phyloP scores from a whole-genome alignment of 2,888 invertebrate genomes.

The Eristalis tenax region DNA sequence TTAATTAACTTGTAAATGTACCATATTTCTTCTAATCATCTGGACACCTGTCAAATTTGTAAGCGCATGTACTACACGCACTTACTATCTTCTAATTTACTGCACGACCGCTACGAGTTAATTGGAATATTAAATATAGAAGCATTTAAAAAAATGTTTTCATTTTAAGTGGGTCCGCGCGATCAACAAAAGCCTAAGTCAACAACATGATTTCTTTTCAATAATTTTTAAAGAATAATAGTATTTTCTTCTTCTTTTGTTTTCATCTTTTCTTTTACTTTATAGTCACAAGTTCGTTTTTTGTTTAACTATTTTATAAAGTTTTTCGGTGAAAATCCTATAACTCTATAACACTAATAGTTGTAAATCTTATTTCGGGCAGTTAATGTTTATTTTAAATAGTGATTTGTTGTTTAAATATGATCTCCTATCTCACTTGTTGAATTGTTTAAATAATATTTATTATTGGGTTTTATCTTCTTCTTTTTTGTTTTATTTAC shows the following conservation, averaged over 20 bases:
- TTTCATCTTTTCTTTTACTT: constrained; percentile 14
- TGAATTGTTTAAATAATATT: constrained; percentile 48
- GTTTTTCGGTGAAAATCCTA: constrained; percentile 66
- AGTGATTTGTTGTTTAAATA: constrained; percentile 60
- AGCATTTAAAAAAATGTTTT: background rate
- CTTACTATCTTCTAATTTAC: background rate
- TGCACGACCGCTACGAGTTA: background rate
- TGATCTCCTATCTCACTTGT: constrained; percentile 30
- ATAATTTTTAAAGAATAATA: background rate
- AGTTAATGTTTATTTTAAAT: constrained; percentile 69
- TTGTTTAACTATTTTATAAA: constrained; percentile 11
- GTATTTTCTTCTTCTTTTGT: background rate
- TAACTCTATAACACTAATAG: constrained; percentile 64
- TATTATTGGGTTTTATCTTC: constrained; percentile 39
- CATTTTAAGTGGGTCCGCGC: background rate
- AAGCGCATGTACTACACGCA: background rate
- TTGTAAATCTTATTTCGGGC: constrained; percentile 69
- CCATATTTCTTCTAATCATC: background rate
- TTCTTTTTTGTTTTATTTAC: constrained; percentile 26
- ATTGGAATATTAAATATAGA: background rate
- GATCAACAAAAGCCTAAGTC: constrained; percentile 1
- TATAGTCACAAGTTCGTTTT: constrained; percentile 28
- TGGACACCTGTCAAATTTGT: background rate
- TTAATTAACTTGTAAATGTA: background rate
- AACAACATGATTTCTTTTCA: constrained; percentile 26